These are phyloP conservation scores for Gadus macrocephalus DNA, from an alignment of 2,113 vertebrate genomes.

Conservation along the genomic window DNA sequence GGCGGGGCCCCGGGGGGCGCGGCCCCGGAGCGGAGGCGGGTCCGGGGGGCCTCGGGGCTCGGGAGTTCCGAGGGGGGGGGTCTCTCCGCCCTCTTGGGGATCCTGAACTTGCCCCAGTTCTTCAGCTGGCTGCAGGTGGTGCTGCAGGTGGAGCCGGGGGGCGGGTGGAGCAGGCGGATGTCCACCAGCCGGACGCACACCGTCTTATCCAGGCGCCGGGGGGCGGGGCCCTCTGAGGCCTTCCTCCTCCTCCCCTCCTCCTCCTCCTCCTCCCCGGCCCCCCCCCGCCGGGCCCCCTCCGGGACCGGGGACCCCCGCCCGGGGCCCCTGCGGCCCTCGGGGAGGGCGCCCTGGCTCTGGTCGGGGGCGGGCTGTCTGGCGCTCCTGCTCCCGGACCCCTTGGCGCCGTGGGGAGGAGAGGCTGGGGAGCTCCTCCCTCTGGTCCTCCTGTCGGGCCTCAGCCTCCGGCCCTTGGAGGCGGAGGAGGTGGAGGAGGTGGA, in stretches of 20 bases:
- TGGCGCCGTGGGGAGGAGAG: no score
- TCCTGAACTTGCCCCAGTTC: constrained; percentile 93
- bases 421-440: no score
- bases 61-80: constrained; percentile 57
- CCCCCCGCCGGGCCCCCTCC: background rate
- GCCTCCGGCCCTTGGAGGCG: no score
- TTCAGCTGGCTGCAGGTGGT: constrained; percentile 73
- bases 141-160: constrained; percentile 74
- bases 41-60: constrained; percentile 43
- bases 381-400: no score
- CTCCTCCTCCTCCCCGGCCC: background rate
- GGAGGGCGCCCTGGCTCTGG: constrained; percentile 39
- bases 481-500: no score
- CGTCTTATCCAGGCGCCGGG: constrained; percentile 47
- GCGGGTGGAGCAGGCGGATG: constrained; percentile 48
- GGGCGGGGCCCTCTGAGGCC: constrained; percentile 17
- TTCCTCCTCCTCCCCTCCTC: constrained; percentile 48
- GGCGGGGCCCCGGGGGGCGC: constrained; percentile 38
- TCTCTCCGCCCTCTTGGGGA: constrained; percentile 88
- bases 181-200: constrained; percentile 59
- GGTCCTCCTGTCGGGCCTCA: no score
- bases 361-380: background rate
- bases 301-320: constrained; percentile 28
- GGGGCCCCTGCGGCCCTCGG: constrained; percentile 36
- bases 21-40: constrained; percentile 54